Percentiles rank a stretch among this genome's conserved stretches.
phyloP scores from a whole-genome alignment of 2,888 invertebrate genomes.

The Drosophila ochracea region DNA sequence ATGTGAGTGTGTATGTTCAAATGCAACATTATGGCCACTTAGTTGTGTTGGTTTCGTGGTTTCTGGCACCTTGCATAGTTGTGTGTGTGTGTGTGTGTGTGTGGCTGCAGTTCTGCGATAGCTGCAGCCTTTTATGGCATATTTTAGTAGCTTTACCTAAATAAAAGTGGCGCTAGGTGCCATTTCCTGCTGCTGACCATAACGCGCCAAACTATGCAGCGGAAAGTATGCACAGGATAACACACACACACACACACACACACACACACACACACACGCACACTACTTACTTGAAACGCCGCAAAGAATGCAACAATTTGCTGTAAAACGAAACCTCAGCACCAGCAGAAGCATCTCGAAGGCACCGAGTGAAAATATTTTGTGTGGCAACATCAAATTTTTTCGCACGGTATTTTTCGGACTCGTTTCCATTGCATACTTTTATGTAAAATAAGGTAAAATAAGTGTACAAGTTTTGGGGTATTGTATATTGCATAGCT shows the following conservation, averaged over 20 bases:
- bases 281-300: constrained; percentile 14
- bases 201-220: constrained; percentile 49
- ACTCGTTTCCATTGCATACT: constrained; percentile 35
- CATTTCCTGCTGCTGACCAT: constrained; percentile 64
- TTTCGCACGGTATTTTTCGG: constrained; percentile 53
- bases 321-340: constrained; percentile 69
- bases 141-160: constrained; percentile 74
- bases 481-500: constrained; percentile 55
- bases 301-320: constrained; percentile 73
- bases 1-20: constrained; percentile 36
- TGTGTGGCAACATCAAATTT: constrained; percentile 47
- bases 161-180: constrained; percentile 66
- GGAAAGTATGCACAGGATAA: constrained; percentile 21
- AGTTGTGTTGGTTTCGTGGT: constrained; percentile 54
- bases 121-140: constrained; percentile 73
- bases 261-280: neutral
- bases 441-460: constrained; percentile 8
- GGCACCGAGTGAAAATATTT: constrained; percentile 29
- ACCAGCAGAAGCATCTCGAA: constrained; percentile 16
- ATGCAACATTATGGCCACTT: constrained; percentile 72
- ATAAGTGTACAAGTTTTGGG: constrained; percentile 35
- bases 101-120: constrained; percentile 77
- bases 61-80: constrained; percentile 5
- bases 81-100: constrained; percentile 22
- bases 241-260: constrained; percentile 8